Evolutionary conservation across 2,113 vertebrate genomes (phyloP).

Genomic region (Sinocyclocheilus anshuiensis): DNA sequence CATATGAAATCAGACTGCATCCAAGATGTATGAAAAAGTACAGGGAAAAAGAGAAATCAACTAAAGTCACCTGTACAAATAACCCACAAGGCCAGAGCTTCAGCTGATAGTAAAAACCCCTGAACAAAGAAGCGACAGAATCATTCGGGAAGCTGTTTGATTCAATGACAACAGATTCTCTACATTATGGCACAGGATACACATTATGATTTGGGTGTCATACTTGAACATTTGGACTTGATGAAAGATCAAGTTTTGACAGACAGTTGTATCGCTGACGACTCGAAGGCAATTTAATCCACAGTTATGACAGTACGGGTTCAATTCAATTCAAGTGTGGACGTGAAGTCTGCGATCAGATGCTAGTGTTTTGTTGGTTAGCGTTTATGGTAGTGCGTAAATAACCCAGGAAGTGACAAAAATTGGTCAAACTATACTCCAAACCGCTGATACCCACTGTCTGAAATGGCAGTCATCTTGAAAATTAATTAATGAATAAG

Average conservation of each 20-base stretch:
- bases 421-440: constrained; percentile 87
- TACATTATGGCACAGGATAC: constrained; percentile 96
- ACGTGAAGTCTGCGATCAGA: not conserved
- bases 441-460: constrained; percentile 82
- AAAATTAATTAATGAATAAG: constrained; percentile 75
- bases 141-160: constrained; percentile 81
- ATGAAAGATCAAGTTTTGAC: constrained; percentile 57
- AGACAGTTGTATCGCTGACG: not conserved
- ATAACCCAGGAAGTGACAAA: constrained; percentile 82
- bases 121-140: constrained; percentile 85
- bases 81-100: constrained; percentile 94
- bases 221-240: constrained; percentile 53
- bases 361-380: constrained; percentile 70
- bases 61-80: constrained; percentile 83
- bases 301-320: not conserved
- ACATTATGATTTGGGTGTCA: constrained; percentile 57
- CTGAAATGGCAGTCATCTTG: constrained; percentile 83
- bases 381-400: constrained; percentile 73
- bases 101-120: constrained; percentile 86
- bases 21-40: constrained; percentile 91
- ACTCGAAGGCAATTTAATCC: not conserved
- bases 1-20: constrained; percentile 98
- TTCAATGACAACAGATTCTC: constrained; percentile 89
- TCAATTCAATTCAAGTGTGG: constrained; percentile 15
- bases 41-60: constrained; percentile 78